A percentile compares a stretch with the other conserved stretches of the same genome.
Evolutionary conservation across 2,888 invertebrate species (phyloP).

Genomic region (Tryphoninae sp.): DNA sequence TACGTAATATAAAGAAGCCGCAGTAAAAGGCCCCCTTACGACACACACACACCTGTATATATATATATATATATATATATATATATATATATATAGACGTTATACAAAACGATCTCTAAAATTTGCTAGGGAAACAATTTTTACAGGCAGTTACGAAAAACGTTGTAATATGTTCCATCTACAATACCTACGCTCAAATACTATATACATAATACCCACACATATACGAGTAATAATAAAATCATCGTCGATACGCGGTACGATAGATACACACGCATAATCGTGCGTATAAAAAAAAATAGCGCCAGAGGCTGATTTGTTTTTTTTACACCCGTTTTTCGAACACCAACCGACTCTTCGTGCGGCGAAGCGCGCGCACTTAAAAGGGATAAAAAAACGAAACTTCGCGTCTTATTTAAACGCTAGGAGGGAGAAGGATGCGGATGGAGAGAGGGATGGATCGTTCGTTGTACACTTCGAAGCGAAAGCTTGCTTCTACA

Average conservation of each 20-base stretch:
- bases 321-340: constrained; percentile 59
- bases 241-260: constrained; percentile 23
- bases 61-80: constrained; percentile 30
- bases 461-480: constrained; percentile 29
- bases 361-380: constrained; percentile 66
- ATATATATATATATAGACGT: constrained; percentile 21
- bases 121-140: constrained; percentile 77
- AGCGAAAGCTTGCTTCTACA: constrained; percentile 26
- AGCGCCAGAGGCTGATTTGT: constrained; percentile 64
- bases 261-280: constrained; percentile 13
- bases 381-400: constrained; percentile 69
- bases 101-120: constrained; percentile 64
- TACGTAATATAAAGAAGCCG: constrained; percentile 53
- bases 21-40: constrained; percentile 51
- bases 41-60: constrained; percentile 20
- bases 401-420: constrained; percentile 79
- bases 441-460: not conserved
- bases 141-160: constrained; percentile 74
- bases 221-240: constrained; percentile 15
- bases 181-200: constrained; percentile 44
- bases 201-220: constrained; percentile 38
- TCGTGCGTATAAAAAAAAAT: constrained; percentile 25
- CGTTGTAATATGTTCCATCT: constrained; percentile 66
- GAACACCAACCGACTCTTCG: constrained; percentile 67
- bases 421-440: constrained; percentile 58